These are phyloP conservation scores for Thera britannica DNA, from an alignment of 2,888 invertebrate species.

Conservation along the genomic window DNA sequence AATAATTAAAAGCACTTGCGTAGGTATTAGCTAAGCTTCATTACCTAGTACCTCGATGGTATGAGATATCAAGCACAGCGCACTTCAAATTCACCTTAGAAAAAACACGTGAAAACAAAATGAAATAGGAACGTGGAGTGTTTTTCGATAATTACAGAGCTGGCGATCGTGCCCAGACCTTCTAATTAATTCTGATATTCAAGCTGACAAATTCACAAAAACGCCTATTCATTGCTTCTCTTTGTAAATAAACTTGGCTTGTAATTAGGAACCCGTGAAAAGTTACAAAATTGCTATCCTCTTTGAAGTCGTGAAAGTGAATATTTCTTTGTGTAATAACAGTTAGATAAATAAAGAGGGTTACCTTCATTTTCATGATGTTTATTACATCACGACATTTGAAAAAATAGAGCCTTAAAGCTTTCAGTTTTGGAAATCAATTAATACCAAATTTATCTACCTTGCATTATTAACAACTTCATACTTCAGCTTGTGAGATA, in stretches of 20 bases:
- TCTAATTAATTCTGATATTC: conserved; percentile 57
- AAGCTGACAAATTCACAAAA: conserved; percentile 51
- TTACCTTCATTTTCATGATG: conserved; percentile 18
- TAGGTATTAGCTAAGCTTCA: no score
- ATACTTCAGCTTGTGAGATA: no score
- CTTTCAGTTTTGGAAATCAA: no score
- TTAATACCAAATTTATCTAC: no score
- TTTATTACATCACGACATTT: conserved; percentile 7
- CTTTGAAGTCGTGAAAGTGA: conserved; percentile 34
- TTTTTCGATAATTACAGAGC: conserved; percentile 56
- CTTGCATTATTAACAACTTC: no score
- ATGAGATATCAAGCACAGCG: not conserved
- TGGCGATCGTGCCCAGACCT: conserved; percentile 37
- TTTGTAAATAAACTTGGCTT: conserved; percentile 45
- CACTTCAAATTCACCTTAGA: conserved; percentile 19
- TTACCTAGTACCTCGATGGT: not conserved
- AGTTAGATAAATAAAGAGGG: conserved; percentile 28
- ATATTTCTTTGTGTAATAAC: conserved; percentile 29
- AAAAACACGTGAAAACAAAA: conserved; percentile 50
- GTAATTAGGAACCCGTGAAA: conserved; percentile 42
- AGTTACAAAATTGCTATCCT: conserved; percentile 39
- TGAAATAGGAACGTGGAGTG: conserved; percentile 47
- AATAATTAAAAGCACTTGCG: no score
- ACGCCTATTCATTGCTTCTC: conserved; percentile 44
- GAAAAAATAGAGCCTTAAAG: not conserved